Conservation (phyloP, 2,797 vertebrate genomes). For the Pseudochromis fuscus region DNA sequence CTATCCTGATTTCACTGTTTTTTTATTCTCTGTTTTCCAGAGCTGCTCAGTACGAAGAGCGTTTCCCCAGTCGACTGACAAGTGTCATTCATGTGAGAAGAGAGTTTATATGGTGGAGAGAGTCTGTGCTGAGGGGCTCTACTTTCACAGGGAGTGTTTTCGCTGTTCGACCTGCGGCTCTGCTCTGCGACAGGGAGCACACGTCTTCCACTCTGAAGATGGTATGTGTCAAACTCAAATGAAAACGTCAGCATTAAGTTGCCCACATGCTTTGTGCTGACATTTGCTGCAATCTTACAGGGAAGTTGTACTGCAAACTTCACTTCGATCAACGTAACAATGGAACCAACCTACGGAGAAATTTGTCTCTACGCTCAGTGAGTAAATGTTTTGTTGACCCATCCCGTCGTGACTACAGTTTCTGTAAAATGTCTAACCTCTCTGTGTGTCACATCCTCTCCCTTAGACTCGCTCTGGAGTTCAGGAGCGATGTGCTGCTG, state of each 20-base stretch:
- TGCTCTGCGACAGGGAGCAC: conserved; percentile 89
- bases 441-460: conserved; percentile 7
- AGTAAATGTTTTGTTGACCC: conserved; percentile 38
- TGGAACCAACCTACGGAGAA: conserved; percentile 86
- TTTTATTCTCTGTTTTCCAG: conserved; percentile 74
- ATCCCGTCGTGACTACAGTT: not conserved
- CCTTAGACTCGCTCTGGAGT: conserved; percentile 78
- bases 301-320: conserved; percentile 95
- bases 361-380: conserved; percentile 82
- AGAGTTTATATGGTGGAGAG: conserved; percentile 96
- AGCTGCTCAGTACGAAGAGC: conserved; percentile 84
- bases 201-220: conserved; percentile 91
- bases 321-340: conserved; percentile 92
- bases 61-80: conserved; percentile 89
- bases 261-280: not conserved
- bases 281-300: conserved; percentile 77
- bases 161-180: conserved; percentile 91
- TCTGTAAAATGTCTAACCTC: not conserved
- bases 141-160: conserved; percentile 98
- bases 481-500: conserved; percentile 70
- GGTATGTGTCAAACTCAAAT: conserved; percentile 79
- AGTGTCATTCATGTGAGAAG: conserved; percentile 91
- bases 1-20: not conserved
- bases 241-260: not conserved
- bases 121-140: conserved; percentile 93